A percentile compares a stretch with the other conserved stretches of the same genome.
phyloP scores from a whole-genome alignment of 92 coral and sea anemone genomes.

The Actinostola sp. region DNA sequence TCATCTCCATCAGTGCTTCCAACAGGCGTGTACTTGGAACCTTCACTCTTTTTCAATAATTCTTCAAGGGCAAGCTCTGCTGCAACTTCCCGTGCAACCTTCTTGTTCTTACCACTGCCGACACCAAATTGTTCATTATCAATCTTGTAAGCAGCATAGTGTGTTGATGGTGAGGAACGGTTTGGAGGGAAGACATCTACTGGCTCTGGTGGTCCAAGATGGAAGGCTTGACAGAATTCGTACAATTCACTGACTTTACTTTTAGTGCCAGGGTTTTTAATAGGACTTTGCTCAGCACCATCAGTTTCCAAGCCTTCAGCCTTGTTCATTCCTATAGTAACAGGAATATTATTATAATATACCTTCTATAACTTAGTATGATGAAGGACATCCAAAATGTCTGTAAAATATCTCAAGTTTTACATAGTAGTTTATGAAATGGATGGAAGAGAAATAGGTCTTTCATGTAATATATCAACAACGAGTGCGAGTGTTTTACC shows the following conservation, averaged over 20 bases:
- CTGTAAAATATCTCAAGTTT: no score
- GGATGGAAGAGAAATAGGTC: no score
- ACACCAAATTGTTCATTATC: conserved; percentile 52
- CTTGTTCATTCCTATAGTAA: background rate
- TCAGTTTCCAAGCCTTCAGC: background rate
- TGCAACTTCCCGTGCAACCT: conserved; percentile 71
- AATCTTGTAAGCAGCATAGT: conserved; percentile 61
- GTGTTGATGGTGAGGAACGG: conserved; percentile 43
- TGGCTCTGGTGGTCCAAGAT: conserved; percentile 57
- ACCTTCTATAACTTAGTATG: no score
- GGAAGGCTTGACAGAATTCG: conserved; percentile 84
- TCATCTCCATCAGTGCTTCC: conserved; percentile 71
- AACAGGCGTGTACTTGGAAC: conserved; percentile 62
- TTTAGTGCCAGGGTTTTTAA: conserved; percentile 41
- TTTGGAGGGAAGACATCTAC: conserved; percentile 58
- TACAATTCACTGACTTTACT: conserved; percentile 68
- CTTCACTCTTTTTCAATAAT: conserved; percentile 38
- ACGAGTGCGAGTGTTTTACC: no score
- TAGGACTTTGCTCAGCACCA: background rate
- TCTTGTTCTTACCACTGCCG: conserved; percentile 78
- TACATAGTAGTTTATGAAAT: no score
- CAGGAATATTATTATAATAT: no score
- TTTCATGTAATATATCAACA: no score
- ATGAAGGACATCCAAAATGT: no score
- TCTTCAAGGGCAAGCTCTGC: conserved; percentile 70